Evolutionary conservation across 2,888 invertebrate species (phyloP), one percentile per base, ranked within the genome.

Genomic region (Trypoxylon attenuatum): DNA sequence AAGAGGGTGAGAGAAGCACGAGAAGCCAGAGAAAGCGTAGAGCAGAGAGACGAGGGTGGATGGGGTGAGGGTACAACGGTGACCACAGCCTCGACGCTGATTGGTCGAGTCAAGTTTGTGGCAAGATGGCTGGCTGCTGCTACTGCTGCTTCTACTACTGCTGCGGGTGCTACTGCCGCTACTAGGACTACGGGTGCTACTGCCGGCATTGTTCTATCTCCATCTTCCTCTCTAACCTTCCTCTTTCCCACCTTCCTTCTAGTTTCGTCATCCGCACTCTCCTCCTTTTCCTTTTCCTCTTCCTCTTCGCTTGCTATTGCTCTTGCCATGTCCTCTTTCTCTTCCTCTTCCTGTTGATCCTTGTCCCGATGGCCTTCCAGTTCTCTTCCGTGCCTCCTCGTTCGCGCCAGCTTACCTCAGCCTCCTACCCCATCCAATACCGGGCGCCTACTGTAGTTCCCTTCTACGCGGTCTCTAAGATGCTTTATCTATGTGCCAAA

Each of bases 91-190:
- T 85, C 85, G 81, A 80, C 85, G 83, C 86, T 86, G 84, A 87
- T 87, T 87, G 87, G 87, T 87, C 84, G 86, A 86, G 85, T 85
- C 83, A 84, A 85, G 86, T 86, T 87, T 87, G 87, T 86, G 87
- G 87, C 87, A 87, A 87, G 86, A 87, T 87, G 87, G 87, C 87
- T 85, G 76, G 74, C 76, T 72, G 71, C 59, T 57, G 56, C 52
- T 45, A 59, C 39, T 38, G 63, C 64, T 58, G 70, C 38, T 50
- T 51, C 41, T 47, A 42, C 60, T 19, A 38, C 53, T 46, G 49
- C 56, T 4, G n/a, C 13, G 33, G 1, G 1, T 1, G 27, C 10
- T 33, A 5, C 33, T 33, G 33, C 10, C 13, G 33, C 33, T 10
- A 13, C 10, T 10, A 3, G 5, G 27, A n/a, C 33, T 49, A 18